A percentile compares a stretch with the other conserved stretches of the same genome.
phyloP scores from a whole-genome alignment of 2,888 invertebrate species.

The Ischnura elegans region DNA sequence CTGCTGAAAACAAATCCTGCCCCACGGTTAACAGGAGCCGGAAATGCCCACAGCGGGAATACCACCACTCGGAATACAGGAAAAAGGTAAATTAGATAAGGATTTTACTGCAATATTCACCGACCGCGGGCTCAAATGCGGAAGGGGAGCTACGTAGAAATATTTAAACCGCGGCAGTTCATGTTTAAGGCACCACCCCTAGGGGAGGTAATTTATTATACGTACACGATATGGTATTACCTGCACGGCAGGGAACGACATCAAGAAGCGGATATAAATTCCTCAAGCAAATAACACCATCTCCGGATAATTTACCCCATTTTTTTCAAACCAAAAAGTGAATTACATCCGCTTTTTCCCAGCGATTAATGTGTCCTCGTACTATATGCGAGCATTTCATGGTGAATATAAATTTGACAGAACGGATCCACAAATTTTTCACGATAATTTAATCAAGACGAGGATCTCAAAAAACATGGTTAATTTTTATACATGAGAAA shows the following conservation, averaged over 20 bases:
- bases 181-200: not conserved
- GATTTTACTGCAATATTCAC: not conserved
- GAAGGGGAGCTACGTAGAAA: not conserved
- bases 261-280: not conserved
- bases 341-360: not conserved
- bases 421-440: not conserved
- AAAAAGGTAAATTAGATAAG: not conserved
- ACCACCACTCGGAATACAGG: slow-evolving; percentile 4
- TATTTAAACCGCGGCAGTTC: not conserved
- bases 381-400: not conserved
- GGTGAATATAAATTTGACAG: not conserved
- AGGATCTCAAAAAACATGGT: not conserved
- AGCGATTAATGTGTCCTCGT: not conserved
- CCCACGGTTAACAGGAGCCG: not conserved
- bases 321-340: not conserved
- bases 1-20: not conserved
- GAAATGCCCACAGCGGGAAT: not conserved
- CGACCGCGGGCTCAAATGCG: not conserved
- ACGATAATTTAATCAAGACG: not conserved
- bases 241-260: not conserved
- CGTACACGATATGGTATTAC: not conserved
- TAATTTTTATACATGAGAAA: not conserved
- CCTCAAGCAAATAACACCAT: not conserved
- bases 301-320: not conserved
- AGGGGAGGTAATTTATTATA: not conserved